phyloP scores from a whole-genome alignment of 2,113 vertebrate genomes.

The Eonycteris spelaea region DNA sequence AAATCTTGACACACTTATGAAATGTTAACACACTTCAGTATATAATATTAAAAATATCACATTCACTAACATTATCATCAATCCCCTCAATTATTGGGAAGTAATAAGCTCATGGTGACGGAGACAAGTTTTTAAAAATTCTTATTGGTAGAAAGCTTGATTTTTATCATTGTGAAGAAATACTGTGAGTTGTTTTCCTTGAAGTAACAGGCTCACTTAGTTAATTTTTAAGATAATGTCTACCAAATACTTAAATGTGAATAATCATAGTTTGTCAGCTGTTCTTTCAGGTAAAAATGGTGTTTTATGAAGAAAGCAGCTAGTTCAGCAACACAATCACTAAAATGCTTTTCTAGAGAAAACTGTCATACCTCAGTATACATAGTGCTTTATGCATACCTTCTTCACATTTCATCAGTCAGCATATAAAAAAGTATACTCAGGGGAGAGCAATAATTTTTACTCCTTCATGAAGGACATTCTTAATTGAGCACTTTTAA shows the following conservation, averaged over 20 bases:
- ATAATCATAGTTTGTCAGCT: background rate
- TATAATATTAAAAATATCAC: background rate
- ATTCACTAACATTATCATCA: background rate
- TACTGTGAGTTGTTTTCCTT: background rate
- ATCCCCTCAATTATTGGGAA: background rate
- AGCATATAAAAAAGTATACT: background rate
- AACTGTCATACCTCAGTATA: background rate
- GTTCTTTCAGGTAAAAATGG: background rate
- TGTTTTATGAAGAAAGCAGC: background rate
- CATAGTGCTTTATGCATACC: background rate
- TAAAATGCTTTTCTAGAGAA: background rate
- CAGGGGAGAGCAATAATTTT: background rate
- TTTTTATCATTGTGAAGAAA: background rate
- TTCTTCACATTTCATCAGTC: constrained; percentile 24
- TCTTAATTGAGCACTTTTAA: background rate
- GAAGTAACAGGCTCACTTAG: background rate
- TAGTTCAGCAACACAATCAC: background rate
- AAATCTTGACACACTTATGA: background rate
- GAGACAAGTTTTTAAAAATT: background rate
- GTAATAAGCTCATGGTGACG: background rate
- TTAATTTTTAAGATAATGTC: constrained; percentile 4
- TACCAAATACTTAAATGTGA: background rate
- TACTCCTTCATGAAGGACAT: background rate
- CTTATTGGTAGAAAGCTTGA: background rate
- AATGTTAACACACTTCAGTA: background rate